These are phyloP conservation scores for Scartelaos histophorus DNA, from an alignment of 2,113 vertebrate species.

Conservation along the genomic window DNA sequence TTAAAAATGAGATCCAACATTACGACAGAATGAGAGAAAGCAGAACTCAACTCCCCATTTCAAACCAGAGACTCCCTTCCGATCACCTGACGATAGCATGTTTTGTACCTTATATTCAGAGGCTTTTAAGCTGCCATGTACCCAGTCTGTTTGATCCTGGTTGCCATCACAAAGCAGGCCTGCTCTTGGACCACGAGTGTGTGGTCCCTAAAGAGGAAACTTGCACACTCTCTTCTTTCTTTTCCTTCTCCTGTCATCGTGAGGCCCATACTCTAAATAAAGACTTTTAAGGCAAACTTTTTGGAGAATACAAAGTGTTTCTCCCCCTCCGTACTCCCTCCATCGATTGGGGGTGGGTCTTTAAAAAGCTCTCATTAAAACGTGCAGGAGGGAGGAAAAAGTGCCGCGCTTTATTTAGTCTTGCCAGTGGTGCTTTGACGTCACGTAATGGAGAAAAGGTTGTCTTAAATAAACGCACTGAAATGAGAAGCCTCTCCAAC, in stretches of 20 bases:
- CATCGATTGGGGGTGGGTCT: slow-evolving; percentile 42
- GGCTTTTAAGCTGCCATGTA: slow-evolving; percentile 69
- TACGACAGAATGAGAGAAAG: slow-evolving; percentile 35
- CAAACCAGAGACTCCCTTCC: not conserved
- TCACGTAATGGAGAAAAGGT: slow-evolving; percentile 69
- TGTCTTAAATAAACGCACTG: slow-evolving; percentile 71
- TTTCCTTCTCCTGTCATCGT: slow-evolving; percentile 51
- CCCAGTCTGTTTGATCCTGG: slow-evolving; percentile 62
- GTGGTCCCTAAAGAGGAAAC: slow-evolving; percentile 58
- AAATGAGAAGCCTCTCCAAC: slow-evolving; percentile 64
- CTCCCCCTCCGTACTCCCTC: slow-evolving; percentile 20
- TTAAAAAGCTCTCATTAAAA: slow-evolving; percentile 55
- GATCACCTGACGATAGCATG: slow-evolving; percentile 13
- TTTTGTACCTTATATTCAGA: slow-evolving; percentile 62
- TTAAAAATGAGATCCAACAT: not conserved
- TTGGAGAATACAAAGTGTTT: slow-evolving; percentile 58
- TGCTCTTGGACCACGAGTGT: slow-evolving; percentile 43
- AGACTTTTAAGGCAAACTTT: slow-evolving; percentile 75
- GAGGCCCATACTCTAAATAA: slow-evolving; percentile 65
- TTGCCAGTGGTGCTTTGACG: slow-evolving; percentile 64
- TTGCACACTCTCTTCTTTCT: slow-evolving; percentile 51
- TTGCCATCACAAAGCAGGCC: slow-evolving; percentile 68
- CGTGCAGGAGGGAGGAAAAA: slow-evolving; percentile 52
- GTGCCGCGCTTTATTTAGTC: slow-evolving; percentile 68
- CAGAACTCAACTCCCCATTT: slow-evolving; percentile 51